These are phyloP conservation scores for Scaptomyza pallida DNA, from an alignment of 1,140 invertebrate species.

Conservation along the genomic window DNA sequence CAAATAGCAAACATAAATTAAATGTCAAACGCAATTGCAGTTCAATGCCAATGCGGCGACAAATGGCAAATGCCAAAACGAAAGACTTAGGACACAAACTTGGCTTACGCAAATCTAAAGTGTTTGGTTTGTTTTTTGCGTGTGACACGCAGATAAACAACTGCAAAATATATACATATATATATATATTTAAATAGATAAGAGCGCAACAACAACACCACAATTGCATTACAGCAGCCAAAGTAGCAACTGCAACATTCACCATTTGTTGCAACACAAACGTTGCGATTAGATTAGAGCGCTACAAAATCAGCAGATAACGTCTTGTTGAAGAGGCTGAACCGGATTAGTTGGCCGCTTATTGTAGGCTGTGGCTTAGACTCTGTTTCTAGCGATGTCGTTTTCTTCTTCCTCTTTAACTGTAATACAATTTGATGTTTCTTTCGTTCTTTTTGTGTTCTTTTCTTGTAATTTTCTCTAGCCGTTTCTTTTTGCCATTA, in stretches of 20 bases:
- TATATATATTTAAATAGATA: conserved; percentile 28
- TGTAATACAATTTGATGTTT: conserved; percentile 26
- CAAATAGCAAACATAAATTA: conserved; percentile 60
- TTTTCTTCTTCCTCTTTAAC: conserved; percentile 8
- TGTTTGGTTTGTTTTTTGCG: conserved; percentile 35
- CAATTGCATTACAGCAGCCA: conserved; percentile 30
- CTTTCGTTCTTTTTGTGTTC: too few relatives aligned
- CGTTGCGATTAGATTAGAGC: conserved; percentile 49
- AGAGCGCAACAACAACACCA: conserved; percentile 42
- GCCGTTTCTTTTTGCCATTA: conserved; percentile 45
- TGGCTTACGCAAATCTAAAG: conserved; percentile 44
- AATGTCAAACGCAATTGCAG: conserved; percentile 55
- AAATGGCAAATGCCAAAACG: conserved; percentile 69
- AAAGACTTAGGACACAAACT: conserved; percentile 80
- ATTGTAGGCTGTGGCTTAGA: conserved; percentile 19
- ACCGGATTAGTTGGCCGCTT: conserved; percentile 41
- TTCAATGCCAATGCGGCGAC: conserved; percentile 42
- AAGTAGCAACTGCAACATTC: conserved; percentile 34
- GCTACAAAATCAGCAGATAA: conserved; percentile 7
- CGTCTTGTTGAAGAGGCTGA: conserved; percentile 20
- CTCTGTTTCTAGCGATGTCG: conserved; percentile 5
- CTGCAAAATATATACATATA: conserved; percentile 30
- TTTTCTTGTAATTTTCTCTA: conserved; percentile 41
- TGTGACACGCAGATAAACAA: conserved; percentile 60
- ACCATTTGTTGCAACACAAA: conserved; percentile 49